A percentile compares a stretch with the other conserved stretches of the same genome.
Evolutionary conservation across 2,797 vertebrate genomes (phyloP).

Genomic region (Picus viridis): DNA sequence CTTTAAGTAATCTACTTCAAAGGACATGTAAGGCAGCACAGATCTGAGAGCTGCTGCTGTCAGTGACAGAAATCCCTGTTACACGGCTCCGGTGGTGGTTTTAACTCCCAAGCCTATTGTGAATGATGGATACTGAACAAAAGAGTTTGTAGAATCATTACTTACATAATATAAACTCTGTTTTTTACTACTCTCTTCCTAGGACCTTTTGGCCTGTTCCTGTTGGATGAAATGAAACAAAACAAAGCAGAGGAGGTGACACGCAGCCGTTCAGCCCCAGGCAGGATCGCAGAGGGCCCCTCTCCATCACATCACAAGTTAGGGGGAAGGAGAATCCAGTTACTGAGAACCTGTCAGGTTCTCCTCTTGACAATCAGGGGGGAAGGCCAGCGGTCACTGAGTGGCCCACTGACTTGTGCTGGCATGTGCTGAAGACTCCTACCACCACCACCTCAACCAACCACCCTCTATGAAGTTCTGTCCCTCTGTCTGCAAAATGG

Average conservation of each 20-base stretch:
- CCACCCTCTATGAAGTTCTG: accelerated
- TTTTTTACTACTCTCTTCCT: neutral
- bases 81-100: neutral
- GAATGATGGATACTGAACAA: neutral
- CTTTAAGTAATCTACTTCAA: neutral
- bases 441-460: neutral
- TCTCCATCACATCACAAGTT: accelerated
- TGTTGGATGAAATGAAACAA: neutral
- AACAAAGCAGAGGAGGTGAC: accelerated
- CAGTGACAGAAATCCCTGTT: neutral
- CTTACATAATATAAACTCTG: neutral
- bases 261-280: accelerated
- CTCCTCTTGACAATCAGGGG: neutral
- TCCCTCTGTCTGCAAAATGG: accelerated
- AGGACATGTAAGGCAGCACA: neutral
- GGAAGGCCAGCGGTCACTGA: accelerated
- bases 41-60: neutral
- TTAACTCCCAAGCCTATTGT: neutral
- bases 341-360: neutral
- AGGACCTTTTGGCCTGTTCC: neutral
- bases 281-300: neutral
- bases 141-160: neutral
- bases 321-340: neutral
- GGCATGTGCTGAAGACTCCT: neutral
- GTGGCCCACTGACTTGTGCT: accelerated